These are phyloP conservation scores for Orthosia incerta DNA, from an alignment of 2,888 invertebrate genomes.

Conservation along the genomic window DNA sequence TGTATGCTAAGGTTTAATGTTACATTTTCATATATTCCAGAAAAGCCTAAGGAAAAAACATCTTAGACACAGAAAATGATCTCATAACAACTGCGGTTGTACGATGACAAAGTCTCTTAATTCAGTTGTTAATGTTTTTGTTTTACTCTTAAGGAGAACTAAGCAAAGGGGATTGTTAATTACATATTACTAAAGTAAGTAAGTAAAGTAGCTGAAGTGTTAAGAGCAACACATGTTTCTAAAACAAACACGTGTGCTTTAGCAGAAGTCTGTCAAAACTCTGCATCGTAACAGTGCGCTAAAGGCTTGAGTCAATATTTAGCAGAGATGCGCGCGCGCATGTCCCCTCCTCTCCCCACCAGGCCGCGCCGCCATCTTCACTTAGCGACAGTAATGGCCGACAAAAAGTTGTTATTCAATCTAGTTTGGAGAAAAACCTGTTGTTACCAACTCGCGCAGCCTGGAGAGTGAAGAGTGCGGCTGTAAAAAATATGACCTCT, in stretches of 20 bases:
- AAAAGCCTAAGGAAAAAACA: slow-evolving; percentile 5
- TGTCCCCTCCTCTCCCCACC: background rate
- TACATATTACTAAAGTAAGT: background rate
- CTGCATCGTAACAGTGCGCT: slow-evolving; percentile 49
- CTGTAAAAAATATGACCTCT: slow-evolving; percentile 36
- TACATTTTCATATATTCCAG: background rate
- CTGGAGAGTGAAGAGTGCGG: slow-evolving; percentile 45
- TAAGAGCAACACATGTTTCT: slow-evolving; percentile 36
- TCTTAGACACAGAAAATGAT: slow-evolving; percentile 17
- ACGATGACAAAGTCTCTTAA: slow-evolving; percentile 5
- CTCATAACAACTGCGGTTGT: slow-evolving; percentile 5
- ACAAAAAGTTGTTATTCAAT: slow-evolving; percentile 65
- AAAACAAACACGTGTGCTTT: slow-evolving; percentile 44
- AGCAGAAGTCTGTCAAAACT: slow-evolving; percentile 52
- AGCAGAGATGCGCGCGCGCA: slow-evolving; percentile 62
- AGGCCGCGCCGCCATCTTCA: slow-evolving; percentile 31
- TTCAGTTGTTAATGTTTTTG: background rate
- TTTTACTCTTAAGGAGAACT: background rate
- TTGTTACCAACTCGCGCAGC: slow-evolving; percentile 38
- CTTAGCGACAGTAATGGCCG: slow-evolving; percentile 55
- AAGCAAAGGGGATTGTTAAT: background rate
- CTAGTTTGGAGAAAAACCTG: slow-evolving; percentile 56
- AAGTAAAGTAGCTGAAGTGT: slow-evolving; percentile 3
- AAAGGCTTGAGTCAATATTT: slow-evolving; percentile 68
- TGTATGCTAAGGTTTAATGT: no score